Percentiles rank a stretch among this genome's conserved stretches.
Evolutionary conservation across 2,797 vertebrate genomes (phyloP).

Genomic region (Spea hammondii): DNA sequence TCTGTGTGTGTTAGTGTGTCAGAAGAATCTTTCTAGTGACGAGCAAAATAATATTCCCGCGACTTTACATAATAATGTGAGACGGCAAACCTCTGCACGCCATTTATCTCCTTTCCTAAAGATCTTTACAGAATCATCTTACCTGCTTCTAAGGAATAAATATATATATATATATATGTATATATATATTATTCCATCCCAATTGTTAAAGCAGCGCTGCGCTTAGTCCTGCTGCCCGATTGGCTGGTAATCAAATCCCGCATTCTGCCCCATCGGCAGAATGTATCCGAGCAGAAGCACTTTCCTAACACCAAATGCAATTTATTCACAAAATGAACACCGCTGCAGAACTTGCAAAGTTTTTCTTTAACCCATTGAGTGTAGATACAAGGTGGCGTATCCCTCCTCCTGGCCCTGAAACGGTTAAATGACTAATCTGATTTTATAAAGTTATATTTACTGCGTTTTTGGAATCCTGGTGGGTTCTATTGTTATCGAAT

Average conservation of each 20-base stretch:
- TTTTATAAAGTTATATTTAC: no score
- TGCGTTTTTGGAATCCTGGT: no score
- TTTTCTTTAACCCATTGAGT: neutral
- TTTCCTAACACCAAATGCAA: conserved; percentile 7
- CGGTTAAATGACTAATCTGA: no score
- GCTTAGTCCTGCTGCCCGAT: neutral
- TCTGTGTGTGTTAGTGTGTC: no score
- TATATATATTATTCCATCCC: no score
- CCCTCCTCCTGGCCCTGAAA: neutral
- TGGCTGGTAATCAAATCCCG: conserved; percentile 33
- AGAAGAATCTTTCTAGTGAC: no score
- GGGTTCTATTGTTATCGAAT: no score
- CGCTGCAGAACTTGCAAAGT: neutral
- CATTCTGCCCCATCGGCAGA: conserved; percentile 39
- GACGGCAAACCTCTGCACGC: neutral
- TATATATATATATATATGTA: no score
- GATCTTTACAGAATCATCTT: neutral
- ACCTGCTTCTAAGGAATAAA: conserved; percentile 1
- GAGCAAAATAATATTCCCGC: no score
- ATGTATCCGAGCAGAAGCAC: neutral
- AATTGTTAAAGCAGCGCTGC: no score
- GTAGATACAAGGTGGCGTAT: neutral
- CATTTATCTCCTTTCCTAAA: neutral
- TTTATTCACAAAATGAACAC: conserved; percentile 25
- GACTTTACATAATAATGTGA: neutral